Evolutionary conservation across 2,797 vertebrate species (phyloP), one percentile per base, ranked within the genome.

Genomic region (Adelosebastes latens): DNA sequence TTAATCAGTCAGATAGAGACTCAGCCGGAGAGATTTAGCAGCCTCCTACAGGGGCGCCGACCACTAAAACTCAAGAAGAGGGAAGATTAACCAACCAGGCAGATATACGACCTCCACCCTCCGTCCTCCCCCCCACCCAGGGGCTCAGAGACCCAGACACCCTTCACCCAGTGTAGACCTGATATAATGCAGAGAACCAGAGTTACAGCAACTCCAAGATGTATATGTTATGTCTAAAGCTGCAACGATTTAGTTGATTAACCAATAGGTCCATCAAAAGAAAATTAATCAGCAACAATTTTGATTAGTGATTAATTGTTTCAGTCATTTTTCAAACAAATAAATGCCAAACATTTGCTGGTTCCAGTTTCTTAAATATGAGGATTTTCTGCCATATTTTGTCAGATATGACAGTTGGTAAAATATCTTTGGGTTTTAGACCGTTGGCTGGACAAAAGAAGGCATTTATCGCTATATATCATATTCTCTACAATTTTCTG

Each of bases 1-100:
- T n/a, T 91, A 87, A 91, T 90, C 87, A 20, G 61, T 53, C 63
- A 31, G 62, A 71, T 22, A 32, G 76, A 63, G 72, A 79, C 74
- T 88, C 78, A 80, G 78, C 25, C 59, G 22, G 52, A 20, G 79
- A 78, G 80, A 49, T 75, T 87, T 75, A 84, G 62, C 71, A 18
- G 67, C 75, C 68, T 64, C 83, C 85, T 77, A 18, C 76, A 9
- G 75, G 65, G 82, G 79, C 32, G 10, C 29, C 71, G n/a, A 16
- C 71, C 55, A 29, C 76, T 74, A 79, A 76, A 80, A 76, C 80
- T 66, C 77, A 79, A 78, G 81, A 22, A 78, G 81, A 22, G 18
- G 59, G 65, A 75, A 65, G 84, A 85, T 89, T 88, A 87, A 29
- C 59, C 34, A 32, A 22, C 59, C 53, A 2, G 36, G 11, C 31